Conservation (phyloP, 1,140 invertebrate species). For the Harpegnathos saltator region DNA sequence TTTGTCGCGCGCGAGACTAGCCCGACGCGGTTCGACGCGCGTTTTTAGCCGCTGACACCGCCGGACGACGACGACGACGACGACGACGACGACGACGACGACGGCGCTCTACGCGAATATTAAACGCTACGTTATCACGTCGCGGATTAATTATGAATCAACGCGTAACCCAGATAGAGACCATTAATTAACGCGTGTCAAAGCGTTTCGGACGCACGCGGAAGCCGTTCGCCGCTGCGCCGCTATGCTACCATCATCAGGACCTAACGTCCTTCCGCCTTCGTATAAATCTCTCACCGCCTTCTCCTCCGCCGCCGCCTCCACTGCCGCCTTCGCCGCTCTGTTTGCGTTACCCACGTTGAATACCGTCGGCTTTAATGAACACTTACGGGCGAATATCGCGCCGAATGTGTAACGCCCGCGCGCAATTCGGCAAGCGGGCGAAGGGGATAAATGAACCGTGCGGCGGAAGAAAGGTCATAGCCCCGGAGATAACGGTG, state of each 20-base stretch:
- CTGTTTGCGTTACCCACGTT: slow-evolving; percentile 52
- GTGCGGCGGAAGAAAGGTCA: slow-evolving; percentile 71
- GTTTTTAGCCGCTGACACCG: slow-evolving; percentile 33
- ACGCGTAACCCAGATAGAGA: slow-evolving; percentile 43
- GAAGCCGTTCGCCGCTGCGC: slow-evolving; percentile 38
- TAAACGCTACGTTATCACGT: slow-evolving; percentile 48
- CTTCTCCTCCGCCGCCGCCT: background rate
- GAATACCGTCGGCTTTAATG: slow-evolving; percentile 68
- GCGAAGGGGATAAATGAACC: slow-evolving; percentile 70
- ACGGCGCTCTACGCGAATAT: too few relatives aligned
- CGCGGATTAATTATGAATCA: slow-evolving; percentile 62
- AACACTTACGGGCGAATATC: slow-evolving; percentile 73
- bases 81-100: too few relatives aligned
- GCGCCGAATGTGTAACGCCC: slow-evolving; percentile 66
- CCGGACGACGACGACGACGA: slow-evolving; percentile 8
- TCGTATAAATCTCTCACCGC: slow-evolving; percentile 40
- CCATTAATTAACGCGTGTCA: slow-evolving; percentile 57
- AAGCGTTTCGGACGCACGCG: slow-evolving; percentile 51
- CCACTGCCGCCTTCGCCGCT: background rate
- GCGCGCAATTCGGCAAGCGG: slow-evolving; percentile 62
- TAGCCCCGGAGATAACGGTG: slow-evolving; percentile 68
- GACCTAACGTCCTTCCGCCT: slow-evolving; percentile 18
- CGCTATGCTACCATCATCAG: slow-evolving; percentile 26
- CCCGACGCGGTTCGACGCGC: slow-evolving; percentile 2
- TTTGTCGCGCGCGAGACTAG: background rate